phyloP scores from a whole-genome alignment of 1,140 invertebrate species.

The Saccostrea echinata region DNA sequence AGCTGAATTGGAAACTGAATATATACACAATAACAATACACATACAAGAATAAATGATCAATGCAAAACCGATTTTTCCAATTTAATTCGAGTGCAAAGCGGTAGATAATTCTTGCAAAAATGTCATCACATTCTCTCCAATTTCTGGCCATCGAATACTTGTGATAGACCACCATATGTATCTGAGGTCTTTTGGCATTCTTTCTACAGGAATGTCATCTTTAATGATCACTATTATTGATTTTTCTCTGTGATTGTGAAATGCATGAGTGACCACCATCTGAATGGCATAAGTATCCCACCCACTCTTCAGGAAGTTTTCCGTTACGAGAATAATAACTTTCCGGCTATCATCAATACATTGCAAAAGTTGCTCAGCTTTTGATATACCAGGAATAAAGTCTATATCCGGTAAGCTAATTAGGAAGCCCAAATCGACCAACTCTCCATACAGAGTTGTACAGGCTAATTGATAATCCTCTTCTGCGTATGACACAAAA shows the following conservation, averaged over 20 bases:
- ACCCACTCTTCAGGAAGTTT: background rate
- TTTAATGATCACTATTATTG: background rate
- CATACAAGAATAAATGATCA: too few relatives aligned
- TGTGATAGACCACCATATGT: background rate
- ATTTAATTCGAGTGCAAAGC: too few relatives aligned
- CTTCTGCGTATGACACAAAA: background rate
- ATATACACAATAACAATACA: too few relatives aligned
- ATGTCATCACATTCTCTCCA: too few relatives aligned
- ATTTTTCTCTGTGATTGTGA: background rate
- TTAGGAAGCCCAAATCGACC: background rate
- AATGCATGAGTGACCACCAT: background rate
- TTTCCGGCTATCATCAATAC: background rate
- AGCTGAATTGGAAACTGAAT: too few relatives aligned
- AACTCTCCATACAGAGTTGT: background rate
- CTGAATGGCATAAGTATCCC: background rate
- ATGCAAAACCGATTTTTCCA: too few relatives aligned
- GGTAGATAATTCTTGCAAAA: too few relatives aligned
- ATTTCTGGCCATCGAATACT: too few relatives aligned
- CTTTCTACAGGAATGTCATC: too few relatives aligned
- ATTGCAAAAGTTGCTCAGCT: background rate
- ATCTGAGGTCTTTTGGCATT: background rate
- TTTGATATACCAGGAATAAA: constrained; percentile 1
- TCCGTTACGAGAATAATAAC: background rate
- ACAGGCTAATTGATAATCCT: background rate
- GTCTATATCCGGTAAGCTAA: background rate